Conservation (phyloP, 2,113 vertebrate genomes). For the Fulica atra region DNA sequence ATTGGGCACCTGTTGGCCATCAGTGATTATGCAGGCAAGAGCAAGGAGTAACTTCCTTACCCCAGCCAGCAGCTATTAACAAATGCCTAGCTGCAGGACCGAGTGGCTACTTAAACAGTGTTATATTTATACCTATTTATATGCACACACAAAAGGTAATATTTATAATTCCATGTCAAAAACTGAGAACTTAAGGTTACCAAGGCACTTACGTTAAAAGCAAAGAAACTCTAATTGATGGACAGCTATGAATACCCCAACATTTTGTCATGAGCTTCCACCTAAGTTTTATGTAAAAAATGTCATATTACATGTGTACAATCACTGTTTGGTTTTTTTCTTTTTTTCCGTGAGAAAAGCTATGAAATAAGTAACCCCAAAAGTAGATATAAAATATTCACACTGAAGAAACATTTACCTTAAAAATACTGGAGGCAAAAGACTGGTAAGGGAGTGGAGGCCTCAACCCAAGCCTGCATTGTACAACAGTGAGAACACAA, state of each 20-base stretch:
- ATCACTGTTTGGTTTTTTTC: neutral
- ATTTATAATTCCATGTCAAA: neutral
- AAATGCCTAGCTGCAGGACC: neutral
- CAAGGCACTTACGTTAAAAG: neutral
- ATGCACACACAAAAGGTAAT: no score
- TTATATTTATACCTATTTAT: neutral
- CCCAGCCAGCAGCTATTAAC: neutral
- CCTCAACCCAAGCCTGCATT: neutral
- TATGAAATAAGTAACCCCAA: neutral
- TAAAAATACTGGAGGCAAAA: neutral
- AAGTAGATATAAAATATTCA: neutral
- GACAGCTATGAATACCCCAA: neutral
- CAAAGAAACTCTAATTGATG: neutral
- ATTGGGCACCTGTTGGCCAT: neutral
- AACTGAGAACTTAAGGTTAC: neutral
- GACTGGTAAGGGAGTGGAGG: neutral
- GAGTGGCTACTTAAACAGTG: neutral
- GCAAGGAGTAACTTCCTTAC: neutral
- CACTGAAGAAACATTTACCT: neutral
- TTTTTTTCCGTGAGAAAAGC: neutral
- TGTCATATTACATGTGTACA: neutral
- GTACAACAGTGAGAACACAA: neutral
- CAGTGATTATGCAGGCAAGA: neutral
- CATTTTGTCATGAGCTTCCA: neutral
- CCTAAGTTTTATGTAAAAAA: neutral